Base-by-base conservation (phyloP, 1,140 invertebrate species). In the Dinoponera quadriceps region DNA sequence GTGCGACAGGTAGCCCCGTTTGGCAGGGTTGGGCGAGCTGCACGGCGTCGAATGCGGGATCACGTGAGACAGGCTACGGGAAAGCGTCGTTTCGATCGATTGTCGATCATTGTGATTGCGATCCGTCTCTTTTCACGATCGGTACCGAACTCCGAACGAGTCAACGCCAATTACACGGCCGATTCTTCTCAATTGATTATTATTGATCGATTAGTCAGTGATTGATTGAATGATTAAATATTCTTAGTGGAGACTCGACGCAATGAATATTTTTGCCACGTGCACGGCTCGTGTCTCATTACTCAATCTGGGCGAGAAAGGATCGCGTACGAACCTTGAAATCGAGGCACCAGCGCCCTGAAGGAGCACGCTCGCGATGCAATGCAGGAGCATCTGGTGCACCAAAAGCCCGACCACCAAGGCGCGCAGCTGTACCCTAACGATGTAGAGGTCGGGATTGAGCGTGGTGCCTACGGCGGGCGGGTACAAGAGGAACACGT, bases 331-430 rank as follows among this genome's bases (percentile, higher is more conserved):
- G 49, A 88, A 96, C 95, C 95, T 96, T 16, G 95, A 94, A 60
- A 95, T 93, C 11, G 95, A 92, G 48, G 95, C 93, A 20, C 91
- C 90, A 5, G 94, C 92, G 7, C 96, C 96, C 57, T 97, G 96
- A 63, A 99, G 95, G 4, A 99, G 94, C 38, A 98, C 94, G 90
- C 96, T 97, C 5, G 98, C 98, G 63, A 99, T 96, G 73, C 98
- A 98, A 93, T 99, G 98, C 29, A 99, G 95, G 60, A 99, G 93
- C 95, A 99, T 97, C 94, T 98, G 98, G 92, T 99, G 98, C 20
- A 98, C 97, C 63, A 99, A 92, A 48, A 99, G 95, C 13, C 98
- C 98, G 2, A 99, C 97, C 0, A 99, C 96, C 38, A 99, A 93
- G 84, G 96, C 97, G 88, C 97, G 95, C 84, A 98, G 97, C 27